These are phyloP conservation scores for Eupelmus urozonus DNA, from an alignment of 2,888 invertebrate genomes.

Conservation along the genomic window DNA sequence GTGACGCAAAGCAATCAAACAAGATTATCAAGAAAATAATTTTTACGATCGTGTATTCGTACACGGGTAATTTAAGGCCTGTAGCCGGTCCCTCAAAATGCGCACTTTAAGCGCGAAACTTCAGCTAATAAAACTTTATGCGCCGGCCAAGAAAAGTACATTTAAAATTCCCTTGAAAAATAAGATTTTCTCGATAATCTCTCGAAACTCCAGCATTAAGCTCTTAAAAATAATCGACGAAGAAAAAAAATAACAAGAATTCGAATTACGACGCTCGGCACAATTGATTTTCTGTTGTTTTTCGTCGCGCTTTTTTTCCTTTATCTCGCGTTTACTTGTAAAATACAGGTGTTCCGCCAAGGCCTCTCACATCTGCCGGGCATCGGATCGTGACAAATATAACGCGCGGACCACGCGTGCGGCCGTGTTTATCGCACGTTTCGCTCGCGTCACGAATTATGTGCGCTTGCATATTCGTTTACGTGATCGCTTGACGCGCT, in stretches of 20 bases:
- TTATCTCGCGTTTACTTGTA: constrained; percentile 36
- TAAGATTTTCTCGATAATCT: no score
- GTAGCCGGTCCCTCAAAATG: no score
- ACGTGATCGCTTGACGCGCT: neutral
- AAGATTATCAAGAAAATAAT: neutral
- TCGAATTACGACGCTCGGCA: no score
- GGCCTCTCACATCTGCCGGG: constrained; percentile 36
- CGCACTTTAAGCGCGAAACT: neutral
- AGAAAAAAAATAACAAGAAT: no score
- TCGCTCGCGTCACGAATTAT: constrained; percentile 27
- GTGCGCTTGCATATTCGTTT: constrained; percentile 5
- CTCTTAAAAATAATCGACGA: no score
- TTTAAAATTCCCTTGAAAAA: no score
- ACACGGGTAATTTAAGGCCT: constrained; percentile 8
- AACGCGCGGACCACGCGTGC: neutral
- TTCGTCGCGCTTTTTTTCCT: constrained; percentile 2
- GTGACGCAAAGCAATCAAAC: neutral
- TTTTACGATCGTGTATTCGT: constrained; percentile 8
- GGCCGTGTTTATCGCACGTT: constrained; percentile 41
- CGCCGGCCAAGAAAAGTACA: no score
- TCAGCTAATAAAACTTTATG: neutral
- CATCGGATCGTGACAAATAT: constrained; percentile 33
- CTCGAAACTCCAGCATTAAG: no score
- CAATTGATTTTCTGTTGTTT: no score
- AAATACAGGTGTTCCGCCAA: constrained; percentile 51